Evolutionary conservation across 2,888 invertebrate species (phyloP).

Genomic region (Ethmia dodecea): DNA sequence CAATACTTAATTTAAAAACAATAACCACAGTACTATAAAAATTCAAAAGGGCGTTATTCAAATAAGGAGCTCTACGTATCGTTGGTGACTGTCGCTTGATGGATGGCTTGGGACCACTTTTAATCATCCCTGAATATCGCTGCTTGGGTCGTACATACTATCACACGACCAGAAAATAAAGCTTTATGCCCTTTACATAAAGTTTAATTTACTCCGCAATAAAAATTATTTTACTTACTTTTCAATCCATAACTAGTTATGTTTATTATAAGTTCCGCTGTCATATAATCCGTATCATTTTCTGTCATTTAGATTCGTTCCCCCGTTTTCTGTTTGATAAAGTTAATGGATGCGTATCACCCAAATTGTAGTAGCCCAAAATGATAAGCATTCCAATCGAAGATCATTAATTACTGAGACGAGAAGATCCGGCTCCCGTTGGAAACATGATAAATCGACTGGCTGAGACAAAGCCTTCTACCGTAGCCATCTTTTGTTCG

Average conservation of each 20-base stretch:
- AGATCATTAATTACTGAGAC: constrained; percentile 22
- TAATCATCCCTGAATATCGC: constrained; percentile 45
- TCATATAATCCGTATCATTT: constrained; percentile 36
- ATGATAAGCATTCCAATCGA: constrained; percentile 18
- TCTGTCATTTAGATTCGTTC: constrained; percentile 15
- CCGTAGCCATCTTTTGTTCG: too few relatives aligned
- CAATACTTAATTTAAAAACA: too few relatives aligned
- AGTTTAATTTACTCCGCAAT: not conserved
- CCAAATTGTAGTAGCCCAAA: constrained; percentile 14
- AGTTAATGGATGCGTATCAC: constrained; percentile 17
- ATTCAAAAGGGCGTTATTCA: constrained; percentile 51
- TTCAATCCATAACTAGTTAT: constrained; percentile 14
- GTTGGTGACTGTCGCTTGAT: constrained; percentile 61
- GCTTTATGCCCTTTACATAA: not conserved
- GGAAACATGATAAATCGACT: constrained; percentile 43
- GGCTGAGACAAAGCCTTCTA: constrained; percentile 46
- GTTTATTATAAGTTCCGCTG: constrained; percentile 40
- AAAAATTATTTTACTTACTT: not conserved
- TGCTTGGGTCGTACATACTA: not conserved
- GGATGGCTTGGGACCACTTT: constrained; percentile 64
- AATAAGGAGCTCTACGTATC: constrained; percentile 58
- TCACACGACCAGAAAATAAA: not conserved
- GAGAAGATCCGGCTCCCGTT: constrained; percentile 15
- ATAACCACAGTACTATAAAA: too few relatives aligned
- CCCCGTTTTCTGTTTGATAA: constrained; percentile 8